Base-by-base conservation (phyloP, 2,113 vertebrate species). In the Rhynchopsitta pachyrhyncha region DNA sequence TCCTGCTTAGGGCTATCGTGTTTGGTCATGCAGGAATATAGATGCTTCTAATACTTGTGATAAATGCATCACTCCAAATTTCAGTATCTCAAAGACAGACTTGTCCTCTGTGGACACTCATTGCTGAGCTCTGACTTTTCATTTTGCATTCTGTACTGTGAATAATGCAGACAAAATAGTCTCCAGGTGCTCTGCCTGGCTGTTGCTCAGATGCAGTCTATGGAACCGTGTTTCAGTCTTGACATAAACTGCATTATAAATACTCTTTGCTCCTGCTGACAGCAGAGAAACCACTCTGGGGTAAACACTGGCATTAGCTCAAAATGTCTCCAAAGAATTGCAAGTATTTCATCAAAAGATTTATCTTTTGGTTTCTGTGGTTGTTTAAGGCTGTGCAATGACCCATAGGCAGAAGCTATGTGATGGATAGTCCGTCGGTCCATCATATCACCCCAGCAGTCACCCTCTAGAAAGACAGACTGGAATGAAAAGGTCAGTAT, bases 271-370 rank as follows among this genome's bases (percentile, higher is more conserved):
- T 90, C 95, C 74, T 97, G 92, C 95, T 96, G 98, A 97, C 95
- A 97, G 93, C 71, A 41, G 63, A 53, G 87, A 93, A 97, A 96
- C 89, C 86, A 87, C 95, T 96, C 85, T 90, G 97, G 93, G 97
- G 94, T 95, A 97, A 98, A 97, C 95, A 92, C 90, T 70, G 62
- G 90, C 94, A 96, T 97, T 96, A 95, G 82, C 16, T 60, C 88
- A 94, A 97, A 98, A 91, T 91, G 92, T 95, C 93, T 97, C 89
- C 70, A 77, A 97, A 95, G 96, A 95, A 97, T 88, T 94, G 76
- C 92, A 94, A 92, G 89, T 93, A 90, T 97, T 97, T 96, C 93
- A 93, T 98, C 90, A 90, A 63, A 97, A 98, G 96, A 97, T 96
- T 96, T 95, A 96, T 97, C 96, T 96, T 47, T 86, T 88, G 47